Base-by-base conservation (phyloP, 2,113 vertebrate species). In the Danionella cerebrum region DNA sequence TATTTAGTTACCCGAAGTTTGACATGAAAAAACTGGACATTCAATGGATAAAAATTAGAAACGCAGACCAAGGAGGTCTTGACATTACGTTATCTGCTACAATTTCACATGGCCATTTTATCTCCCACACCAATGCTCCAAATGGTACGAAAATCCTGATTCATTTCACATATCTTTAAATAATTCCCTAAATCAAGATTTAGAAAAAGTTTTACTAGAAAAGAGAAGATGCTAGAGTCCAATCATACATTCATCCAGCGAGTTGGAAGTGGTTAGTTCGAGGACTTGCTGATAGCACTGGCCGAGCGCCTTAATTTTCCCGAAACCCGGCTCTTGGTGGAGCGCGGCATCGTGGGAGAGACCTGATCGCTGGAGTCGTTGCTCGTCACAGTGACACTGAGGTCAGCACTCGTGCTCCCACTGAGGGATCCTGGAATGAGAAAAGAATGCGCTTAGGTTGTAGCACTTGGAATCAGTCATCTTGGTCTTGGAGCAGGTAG, bases 371-470 rank as follows among this genome's bases (percentile, higher is more conserved):
- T 71, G 1, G 84, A 24, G 68, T 91, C 83, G 0, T 79, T 2
- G 0, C 78, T 2, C 16, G 73, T 78, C 0, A 78, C 11, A 69
- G 75, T 6, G 39, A 78, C 58, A 1, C 54, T 33, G 11, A 84
- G 81, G 63, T 90, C 86, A 0, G 87, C 80, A 39, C 85, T 91
- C 0, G 74, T 72, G 50, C 87, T 89, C 67, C 90, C 42, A 24
- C 84, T 85, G 83, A 92, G 86, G 73, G 85, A 88, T 82, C 91
- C 95, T 98, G 86, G 29, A 16, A 63, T 21, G 57, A 47, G 74
- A 42, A 76, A 59, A 70, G 67, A 67, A 67, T 29, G 64, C 41
- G 27, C 25, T 3, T 16, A 10, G 10, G 5, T 11, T 12, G 5
- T 33, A 29, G 57, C 47, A 36, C n/a, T n/a, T n/a, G n/a, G n/a